Percentiles rank a stretch among this genome's conserved stretches.
Conservation (phyloP, 2,888 invertebrate species). For the Stratiomys singularior region DNA sequence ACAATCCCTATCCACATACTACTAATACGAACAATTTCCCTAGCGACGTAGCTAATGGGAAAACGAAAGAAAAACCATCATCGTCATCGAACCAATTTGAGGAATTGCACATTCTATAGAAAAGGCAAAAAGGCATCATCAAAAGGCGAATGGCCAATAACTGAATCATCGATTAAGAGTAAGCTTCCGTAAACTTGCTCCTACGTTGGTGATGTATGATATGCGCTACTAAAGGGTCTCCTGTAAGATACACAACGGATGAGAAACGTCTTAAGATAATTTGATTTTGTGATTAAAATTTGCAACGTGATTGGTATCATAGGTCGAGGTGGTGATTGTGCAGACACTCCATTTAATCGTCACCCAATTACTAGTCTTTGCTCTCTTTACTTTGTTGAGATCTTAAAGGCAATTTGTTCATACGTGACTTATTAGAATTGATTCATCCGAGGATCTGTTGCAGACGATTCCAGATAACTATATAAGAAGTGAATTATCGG, state of each 20-base stretch:
- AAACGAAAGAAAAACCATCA: too few species aligned
- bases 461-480: not conserved
- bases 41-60: too few species aligned
- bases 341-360: constrained; percentile 6
- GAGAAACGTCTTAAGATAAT: not conserved
- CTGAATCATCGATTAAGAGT: constrained; percentile 11
- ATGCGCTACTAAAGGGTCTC: not conserved
- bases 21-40: too few species aligned
- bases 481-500: constrained; percentile 12
- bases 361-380: constrained; percentile 29
- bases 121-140: not conserved
- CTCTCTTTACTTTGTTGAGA: constrained; percentile 9
- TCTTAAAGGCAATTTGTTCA: not conserved
- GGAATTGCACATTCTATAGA: too few species aligned
- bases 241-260: not conserved
- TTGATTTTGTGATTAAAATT: constrained; percentile 39
- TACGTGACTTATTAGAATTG: constrained; percentile 36
- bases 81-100: too few species aligned
- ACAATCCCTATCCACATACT: too few species aligned
- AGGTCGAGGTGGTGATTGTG: not conserved
- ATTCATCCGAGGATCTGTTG: not conserved
- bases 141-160: not conserved
- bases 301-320: constrained; percentile 34
- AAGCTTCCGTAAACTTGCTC: constrained; percentile 23
- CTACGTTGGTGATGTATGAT: not conserved